phyloP scores from a whole-genome alignment of 2,797 vertebrate genomes.

The Rhinichthys osculus region DNA sequence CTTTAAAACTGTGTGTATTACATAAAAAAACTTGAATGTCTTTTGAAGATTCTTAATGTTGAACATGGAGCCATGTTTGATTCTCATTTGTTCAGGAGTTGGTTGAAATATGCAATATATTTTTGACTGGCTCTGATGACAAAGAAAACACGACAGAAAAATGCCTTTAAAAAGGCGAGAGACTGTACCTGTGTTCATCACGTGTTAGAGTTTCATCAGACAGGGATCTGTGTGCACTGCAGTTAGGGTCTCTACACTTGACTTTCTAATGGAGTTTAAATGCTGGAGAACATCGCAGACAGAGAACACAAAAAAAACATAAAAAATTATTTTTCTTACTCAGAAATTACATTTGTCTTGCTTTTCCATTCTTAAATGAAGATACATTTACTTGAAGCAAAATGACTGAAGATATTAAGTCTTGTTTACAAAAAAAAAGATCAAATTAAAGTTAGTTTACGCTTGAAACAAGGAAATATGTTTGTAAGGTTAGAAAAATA shows the following conservation, averaged over 20 bases:
- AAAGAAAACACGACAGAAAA: slow-evolving; percentile 24
- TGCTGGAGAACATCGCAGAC: neutral
- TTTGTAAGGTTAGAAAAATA: too few species aligned
- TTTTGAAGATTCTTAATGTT: too few species aligned
- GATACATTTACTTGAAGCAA: neutral
- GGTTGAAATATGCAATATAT: neutral
- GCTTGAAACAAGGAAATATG: too few species aligned
- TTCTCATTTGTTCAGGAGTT: neutral
- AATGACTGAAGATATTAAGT: neutral
- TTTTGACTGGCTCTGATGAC: neutral
- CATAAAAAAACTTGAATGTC: too few species aligned
- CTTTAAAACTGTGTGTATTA: neutral
- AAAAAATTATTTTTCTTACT: too few species aligned
- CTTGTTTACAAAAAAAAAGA: neutral
- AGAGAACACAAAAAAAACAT: too few species aligned
- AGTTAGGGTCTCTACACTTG: neutral
- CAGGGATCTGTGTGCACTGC: neutral
- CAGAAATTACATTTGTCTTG: too few species aligned
- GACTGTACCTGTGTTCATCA: slow-evolving; percentile 36
- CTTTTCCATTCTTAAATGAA: neutral
- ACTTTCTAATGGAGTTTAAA: neutral
- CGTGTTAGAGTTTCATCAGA: slow-evolving; percentile 40
- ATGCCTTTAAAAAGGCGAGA: slow-evolving; percentile 46
- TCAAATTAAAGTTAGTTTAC: neutral
- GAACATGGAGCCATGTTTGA: neutral